These are phyloP conservation scores for Cosmopolites sordidus DNA, from an alignment of 2,888 invertebrate species.

Conservation along the genomic window DNA sequence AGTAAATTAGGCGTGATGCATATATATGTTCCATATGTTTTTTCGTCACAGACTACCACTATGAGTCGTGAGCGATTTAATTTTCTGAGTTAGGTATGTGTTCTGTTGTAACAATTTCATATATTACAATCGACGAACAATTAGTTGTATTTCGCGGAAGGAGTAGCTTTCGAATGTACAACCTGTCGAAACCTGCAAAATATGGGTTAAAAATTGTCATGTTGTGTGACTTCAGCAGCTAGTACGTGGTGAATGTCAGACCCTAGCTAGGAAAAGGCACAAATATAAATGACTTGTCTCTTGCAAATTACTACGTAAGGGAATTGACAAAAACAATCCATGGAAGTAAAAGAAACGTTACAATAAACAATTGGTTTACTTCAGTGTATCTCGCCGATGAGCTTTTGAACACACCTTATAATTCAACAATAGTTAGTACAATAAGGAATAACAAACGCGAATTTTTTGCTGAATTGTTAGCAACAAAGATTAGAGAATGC, in stretches of 20 bases:
- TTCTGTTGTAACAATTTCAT: no score
- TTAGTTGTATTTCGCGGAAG: slow-evolving; percentile 8
- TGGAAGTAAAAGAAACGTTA: slow-evolving; percentile 3
- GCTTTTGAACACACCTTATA: not conserved
- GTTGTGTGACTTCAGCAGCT: slow-evolving; percentile 4
- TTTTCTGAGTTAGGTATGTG: no score
- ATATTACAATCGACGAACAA: slow-evolving; percentile 11
- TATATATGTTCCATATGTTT: no score
- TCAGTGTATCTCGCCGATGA: no score
- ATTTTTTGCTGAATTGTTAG: slow-evolving; percentile 1
- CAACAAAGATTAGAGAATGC: not conserved
- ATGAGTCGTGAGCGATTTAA: no score
- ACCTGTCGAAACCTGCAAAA: slow-evolving; percentile 7
- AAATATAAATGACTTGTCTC: slow-evolving; percentile 2
- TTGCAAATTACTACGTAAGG: no score
- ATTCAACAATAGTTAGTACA: not conserved
- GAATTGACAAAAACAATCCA: no score
- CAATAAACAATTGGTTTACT: slow-evolving; percentile 3
- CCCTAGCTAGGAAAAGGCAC: slow-evolving; percentile 8
- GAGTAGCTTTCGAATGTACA: slow-evolving; percentile 5
- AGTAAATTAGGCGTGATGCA: no score
- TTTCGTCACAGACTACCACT: no score
- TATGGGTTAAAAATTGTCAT: slow-evolving; percentile 7
- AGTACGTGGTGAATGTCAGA: slow-evolving; percentile 2
- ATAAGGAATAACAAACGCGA: slow-evolving; percentile 4